phyloP scores from a whole-genome alignment of 2,797 vertebrate genomes.

The Xenentodon cancila region DNA sequence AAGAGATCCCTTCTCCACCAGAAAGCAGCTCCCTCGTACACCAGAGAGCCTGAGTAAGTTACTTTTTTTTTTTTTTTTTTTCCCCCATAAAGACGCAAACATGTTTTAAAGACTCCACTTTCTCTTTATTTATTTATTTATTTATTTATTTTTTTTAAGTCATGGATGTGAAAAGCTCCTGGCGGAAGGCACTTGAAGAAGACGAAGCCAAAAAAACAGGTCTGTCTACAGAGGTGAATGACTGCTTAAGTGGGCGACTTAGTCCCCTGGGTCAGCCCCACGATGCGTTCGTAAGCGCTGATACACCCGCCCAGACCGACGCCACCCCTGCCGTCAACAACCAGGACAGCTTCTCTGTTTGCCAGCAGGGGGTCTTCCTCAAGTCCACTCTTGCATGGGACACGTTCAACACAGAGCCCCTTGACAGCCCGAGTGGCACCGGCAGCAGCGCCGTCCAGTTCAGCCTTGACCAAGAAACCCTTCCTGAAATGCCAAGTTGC shows the following conservation, averaged over 20 bases:
- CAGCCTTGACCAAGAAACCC: slow-evolving; percentile 76
- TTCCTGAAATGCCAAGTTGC: slow-evolving; percentile 69
- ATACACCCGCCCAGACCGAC: neutral
- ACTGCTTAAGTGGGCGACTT: slow-evolving; percentile 5
- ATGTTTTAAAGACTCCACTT: neutral
- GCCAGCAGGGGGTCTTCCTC: slow-evolving; percentile 40
- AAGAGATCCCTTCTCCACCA: slow-evolving; percentile 86
- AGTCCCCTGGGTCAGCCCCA: slow-evolving; percentile 13
- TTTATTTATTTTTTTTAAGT: slow-evolving; percentile 33
- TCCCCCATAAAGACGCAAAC: neutral
- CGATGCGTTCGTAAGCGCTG: neutral
- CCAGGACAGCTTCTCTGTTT: slow-evolving; percentile 30
- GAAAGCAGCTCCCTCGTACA: slow-evolving; percentile 87
- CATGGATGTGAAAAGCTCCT: slow-evolving; percentile 79
- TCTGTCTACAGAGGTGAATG: slow-evolving; percentile 6
- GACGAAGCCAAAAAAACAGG: slow-evolving; percentile 56
- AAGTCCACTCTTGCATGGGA: slow-evolving; percentile 64
- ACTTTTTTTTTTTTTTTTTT: too few species aligned
- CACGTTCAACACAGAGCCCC: slow-evolving; percentile 45
- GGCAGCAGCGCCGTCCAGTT: slow-evolving; percentile 60
- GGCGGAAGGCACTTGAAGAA: slow-evolving; percentile 80
- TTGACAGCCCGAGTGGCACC: slow-evolving; percentile 51
- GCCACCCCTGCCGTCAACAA: neutral
- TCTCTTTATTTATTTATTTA: too few species aligned
- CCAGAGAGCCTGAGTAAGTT: slow-evolving; percentile 90